Conservation (phyloP, 1,140 invertebrate species). For the Cotesia glomerata region DNA sequence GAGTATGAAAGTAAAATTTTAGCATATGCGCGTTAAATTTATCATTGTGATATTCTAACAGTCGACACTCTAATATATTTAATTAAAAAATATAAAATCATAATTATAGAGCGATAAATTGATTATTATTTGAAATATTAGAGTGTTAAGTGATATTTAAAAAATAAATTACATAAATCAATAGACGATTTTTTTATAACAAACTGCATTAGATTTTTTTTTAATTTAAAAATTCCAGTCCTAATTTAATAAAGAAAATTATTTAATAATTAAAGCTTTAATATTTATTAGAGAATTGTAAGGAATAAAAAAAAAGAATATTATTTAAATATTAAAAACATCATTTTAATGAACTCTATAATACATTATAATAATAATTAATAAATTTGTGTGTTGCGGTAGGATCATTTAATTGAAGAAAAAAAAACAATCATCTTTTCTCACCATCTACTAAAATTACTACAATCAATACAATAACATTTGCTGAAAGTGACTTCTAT, state of each 20-base stretch:
- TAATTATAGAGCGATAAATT: too few relatives aligned
- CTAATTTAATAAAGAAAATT: too few relatives aligned
- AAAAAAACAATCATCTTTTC: constrained; percentile 4
- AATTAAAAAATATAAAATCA: too few relatives aligned
- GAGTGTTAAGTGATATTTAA: too few relatives aligned
- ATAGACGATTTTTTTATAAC: not conserved
- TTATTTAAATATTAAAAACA: not conserved
- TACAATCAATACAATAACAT: constrained; percentile 8
- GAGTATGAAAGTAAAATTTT: too few relatives aligned
- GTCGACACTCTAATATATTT: too few relatives aligned
- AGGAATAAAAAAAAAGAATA: not conserved
- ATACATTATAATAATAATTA: not conserved
- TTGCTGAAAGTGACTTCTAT: constrained; percentile 6
- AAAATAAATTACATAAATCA: too few relatives aligned
- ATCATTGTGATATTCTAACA: too few relatives aligned
- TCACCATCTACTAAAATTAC: not conserved
- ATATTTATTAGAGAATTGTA: not conserved
- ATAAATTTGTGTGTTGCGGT: not conserved
- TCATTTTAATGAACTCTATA: too few relatives aligned
- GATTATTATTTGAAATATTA: too few relatives aligned
- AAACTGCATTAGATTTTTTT: not conserved
- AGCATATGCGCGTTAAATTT: too few relatives aligned
- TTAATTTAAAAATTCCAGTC: not conserved
- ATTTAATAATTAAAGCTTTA: too few relatives aligned
- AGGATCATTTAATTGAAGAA: constrained; percentile 2